These are phyloP conservation scores for Porites australiensis DNA, from an alignment of 64 coral and sea anemone species.

Conservation along the genomic window DNA sequence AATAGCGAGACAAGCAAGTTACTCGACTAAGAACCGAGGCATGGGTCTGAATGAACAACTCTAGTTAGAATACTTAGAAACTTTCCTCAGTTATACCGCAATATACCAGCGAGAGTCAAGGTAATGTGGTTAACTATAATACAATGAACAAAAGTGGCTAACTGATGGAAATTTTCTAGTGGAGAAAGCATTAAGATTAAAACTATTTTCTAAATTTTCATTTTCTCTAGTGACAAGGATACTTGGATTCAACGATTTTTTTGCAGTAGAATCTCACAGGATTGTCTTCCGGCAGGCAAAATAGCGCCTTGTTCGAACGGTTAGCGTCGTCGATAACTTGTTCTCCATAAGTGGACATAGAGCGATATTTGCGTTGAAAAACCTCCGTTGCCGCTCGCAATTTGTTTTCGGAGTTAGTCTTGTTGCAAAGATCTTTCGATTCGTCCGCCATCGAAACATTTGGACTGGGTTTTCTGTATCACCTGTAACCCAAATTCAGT, in stretches of 20 bases:
- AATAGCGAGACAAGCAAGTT: neutral
- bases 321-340: slow-evolving; percentile 69
- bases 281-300: slow-evolving; percentile 85
- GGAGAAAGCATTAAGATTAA: neutral
- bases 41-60: no score
- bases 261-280: slow-evolving; percentile 86
- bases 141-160: slow-evolving; percentile 35
- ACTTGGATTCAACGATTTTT: slow-evolving; percentile 95
- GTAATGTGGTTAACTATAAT: slow-evolving; percentile 45
- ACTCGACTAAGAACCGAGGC: no score
- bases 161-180: neutral
- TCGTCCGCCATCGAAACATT: slow-evolving; percentile 93
- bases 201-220: neutral
- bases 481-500: slow-evolving; percentile 7
- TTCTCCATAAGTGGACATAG: slow-evolving; percentile 82
- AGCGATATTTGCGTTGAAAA: slow-evolving; percentile 83
- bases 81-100: neutral
- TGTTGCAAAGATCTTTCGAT: slow-evolving; percentile 48
- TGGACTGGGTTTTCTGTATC: slow-evolving; percentile 20
- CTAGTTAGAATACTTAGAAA: slow-evolving; percentile 7
- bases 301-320: slow-evolving; percentile 83
- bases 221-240: slow-evolving; percentile 68
- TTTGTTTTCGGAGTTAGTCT: slow-evolving; percentile 64
- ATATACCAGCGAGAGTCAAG: slow-evolving; percentile 3
- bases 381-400: slow-evolving; percentile 74